Percentiles rank a stretch among this genome's conserved stretches.
phyloP scores from a whole-genome alignment of 1,140 invertebrate species.

The Hirudo medicinalis region DNA sequence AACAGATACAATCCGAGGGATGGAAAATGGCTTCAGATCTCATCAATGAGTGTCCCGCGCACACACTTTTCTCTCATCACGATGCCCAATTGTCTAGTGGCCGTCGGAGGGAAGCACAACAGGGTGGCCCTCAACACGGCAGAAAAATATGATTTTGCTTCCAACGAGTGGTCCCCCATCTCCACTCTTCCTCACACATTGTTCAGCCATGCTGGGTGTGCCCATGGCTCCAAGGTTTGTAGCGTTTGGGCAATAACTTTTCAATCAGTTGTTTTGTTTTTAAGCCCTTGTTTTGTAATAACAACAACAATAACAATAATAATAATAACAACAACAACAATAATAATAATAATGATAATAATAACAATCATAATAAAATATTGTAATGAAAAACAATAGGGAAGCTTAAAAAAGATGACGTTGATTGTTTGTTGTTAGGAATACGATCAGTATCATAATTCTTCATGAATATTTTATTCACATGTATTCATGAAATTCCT shows the following conservation, averaged over 20 bases:
- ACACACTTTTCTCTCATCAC: slow-evolving; percentile 23
- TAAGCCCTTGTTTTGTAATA: too few relatives aligned
- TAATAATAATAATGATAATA: too few relatives aligned
- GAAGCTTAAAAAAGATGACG: too few relatives aligned
- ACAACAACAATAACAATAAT: too few relatives aligned
- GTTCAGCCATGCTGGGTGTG: slow-evolving; percentile 24
- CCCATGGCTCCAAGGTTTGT: slow-evolving; percentile 19
- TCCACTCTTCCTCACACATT: slow-evolving; percentile 18
- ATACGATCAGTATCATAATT: too few relatives aligned
- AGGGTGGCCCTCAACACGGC: slow-evolving; percentile 21
- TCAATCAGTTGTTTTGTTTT: not conserved
- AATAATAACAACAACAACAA: too few relatives aligned
- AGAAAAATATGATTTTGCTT: slow-evolving; percentile 23
- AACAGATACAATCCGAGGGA: slow-evolving; percentile 23
- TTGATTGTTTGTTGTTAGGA: too few relatives aligned
- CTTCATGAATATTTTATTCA: too few relatives aligned
- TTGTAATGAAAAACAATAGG: too few relatives aligned
- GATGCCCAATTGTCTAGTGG: slow-evolving; percentile 19
- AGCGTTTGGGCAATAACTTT: not conserved
- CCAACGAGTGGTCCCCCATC: slow-evolving; percentile 22
- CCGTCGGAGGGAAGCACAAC: slow-evolving; percentile 24
- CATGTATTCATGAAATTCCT: too few relatives aligned
- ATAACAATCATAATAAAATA: too few relatives aligned
- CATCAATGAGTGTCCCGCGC: slow-evolving; percentile 21
- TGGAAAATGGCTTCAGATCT: slow-evolving; percentile 24